Percentiles rank a stretch among this genome's conserved stretches.
Evolutionary conservation across 2,113 vertebrate genomes (phyloP).

Genomic region (Euleptes europaea): DNA sequence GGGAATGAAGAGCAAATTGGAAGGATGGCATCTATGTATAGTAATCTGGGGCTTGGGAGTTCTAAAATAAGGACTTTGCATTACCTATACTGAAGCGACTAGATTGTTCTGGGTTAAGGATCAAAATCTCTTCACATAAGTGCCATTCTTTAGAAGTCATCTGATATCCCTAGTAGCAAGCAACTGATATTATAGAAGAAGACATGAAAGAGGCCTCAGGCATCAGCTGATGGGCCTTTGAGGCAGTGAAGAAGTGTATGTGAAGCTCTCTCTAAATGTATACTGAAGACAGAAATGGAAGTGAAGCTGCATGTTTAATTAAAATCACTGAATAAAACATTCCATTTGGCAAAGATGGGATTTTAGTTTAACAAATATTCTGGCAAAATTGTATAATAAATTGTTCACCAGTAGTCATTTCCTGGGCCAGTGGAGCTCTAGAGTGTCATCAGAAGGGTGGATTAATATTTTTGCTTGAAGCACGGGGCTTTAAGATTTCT

Average conservation of each 20-base stretch:
- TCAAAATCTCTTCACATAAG: background rate
- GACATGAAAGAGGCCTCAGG: background rate
- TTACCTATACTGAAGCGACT: background rate
- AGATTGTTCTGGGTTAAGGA: background rate
- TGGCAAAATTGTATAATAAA: background rate
- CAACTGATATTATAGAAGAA: background rate
- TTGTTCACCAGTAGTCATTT: constrained; percentile 1
- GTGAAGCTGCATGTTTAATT: constrained; percentile 9
- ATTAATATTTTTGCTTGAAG: background rate
- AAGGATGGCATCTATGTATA: background rate
- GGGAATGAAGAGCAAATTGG: background rate
- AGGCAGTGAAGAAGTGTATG: background rate
- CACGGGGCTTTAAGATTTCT: background rate
- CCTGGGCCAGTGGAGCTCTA: background rate
- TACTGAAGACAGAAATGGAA: background rate
- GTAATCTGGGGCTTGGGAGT: background rate
- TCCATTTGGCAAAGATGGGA: background rate
- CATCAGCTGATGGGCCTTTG: background rate
- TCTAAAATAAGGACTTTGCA: background rate
- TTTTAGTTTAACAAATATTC: constrained; percentile 3
- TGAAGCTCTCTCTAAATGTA: background rate
- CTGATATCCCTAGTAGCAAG: background rate
- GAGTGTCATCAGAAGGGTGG: background rate
- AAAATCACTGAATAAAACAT: constrained; percentile 16
- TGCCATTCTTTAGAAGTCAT: background rate